Evolutionary conservation across 2,113 vertebrate species (phyloP).

Genomic region (Lepus americanus): DNA sequence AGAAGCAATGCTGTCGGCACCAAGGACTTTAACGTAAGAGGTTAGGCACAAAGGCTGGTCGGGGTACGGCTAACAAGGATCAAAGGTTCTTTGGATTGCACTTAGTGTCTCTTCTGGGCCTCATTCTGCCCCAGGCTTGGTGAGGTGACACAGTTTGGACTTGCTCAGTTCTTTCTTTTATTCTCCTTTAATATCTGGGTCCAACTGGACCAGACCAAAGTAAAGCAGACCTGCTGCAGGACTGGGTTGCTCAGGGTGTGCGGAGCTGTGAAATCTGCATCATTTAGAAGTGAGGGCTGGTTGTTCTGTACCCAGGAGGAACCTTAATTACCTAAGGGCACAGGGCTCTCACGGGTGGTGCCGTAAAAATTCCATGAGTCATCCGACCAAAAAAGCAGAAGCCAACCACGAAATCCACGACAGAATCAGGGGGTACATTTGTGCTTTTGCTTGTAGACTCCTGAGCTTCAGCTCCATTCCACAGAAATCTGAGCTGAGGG

Average conservation of each 20-base stretch:
- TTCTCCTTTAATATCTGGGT: neutral
- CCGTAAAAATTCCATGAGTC: constrained; percentile 37
- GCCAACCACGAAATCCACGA: neutral
- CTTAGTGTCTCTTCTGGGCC: neutral
- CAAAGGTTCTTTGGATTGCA: neutral
- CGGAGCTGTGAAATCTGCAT: neutral
- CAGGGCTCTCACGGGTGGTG: neutral
- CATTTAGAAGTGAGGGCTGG: no score
- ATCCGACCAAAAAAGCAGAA: neutral
- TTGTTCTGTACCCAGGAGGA: neutral
- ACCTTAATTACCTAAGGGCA: constrained; percentile 30
- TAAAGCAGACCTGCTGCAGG: neutral
- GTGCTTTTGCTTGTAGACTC: constrained; percentile 61
- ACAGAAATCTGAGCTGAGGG: constrained; percentile 75
- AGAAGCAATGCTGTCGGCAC: neutral
- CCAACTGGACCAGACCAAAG: neutral
- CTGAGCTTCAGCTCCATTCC: constrained; percentile 48
- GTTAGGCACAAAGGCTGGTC: constrained; percentile 1
- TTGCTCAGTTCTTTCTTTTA: constrained; percentile 5
- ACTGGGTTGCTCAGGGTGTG: neutral
- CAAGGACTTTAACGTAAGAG: constrained; percentile 5
- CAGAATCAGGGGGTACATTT: neutral
- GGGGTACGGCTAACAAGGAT: neutral
- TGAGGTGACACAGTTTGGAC: neutral
- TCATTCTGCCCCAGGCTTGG: neutral